Evolutionary conservation across 2,113 vertebrate species (phyloP).

Genomic region (mouse (Mus musculus)): GRCm39 chr1:158587001-158587500

Average conservation of each 20-base stretch:
- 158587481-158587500: not conserved
- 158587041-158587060: not conserved
- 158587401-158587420: not conserved
- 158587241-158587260: no score
- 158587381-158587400: not conserved
- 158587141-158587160: not conserved
- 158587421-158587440: not conserved
- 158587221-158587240: not conserved
- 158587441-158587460: rapidly evolving
- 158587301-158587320: not conserved
- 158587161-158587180: not conserved
- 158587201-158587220: not conserved
- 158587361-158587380: not conserved
- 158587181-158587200: not conserved
- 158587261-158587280: not conserved
- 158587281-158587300: not conserved
- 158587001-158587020: not conserved
- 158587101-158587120: not conserved
- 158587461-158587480: not conserved
- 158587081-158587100: not conserved
- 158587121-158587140: not conserved
- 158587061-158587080: not conserved
- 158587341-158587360: not conserved
- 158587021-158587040: not conserved
- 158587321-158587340: not conserved